Base-by-base conservation (phyloP, 2,888 invertebrate species). In the Ochropleura leucogaster region DNA sequence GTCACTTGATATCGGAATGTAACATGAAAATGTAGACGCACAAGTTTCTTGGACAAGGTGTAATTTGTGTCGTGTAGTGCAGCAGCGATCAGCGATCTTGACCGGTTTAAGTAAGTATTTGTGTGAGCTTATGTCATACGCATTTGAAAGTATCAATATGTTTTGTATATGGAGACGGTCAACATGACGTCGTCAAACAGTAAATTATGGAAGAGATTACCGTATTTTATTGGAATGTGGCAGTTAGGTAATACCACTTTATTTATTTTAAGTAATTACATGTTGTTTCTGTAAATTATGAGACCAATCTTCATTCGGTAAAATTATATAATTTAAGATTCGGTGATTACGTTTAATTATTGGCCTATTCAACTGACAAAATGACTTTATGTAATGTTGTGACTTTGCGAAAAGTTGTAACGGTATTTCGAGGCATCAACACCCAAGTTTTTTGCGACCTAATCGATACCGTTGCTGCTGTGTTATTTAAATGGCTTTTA, bases 341-440 rank as follows among this genome's bases (percentile, higher is more conserved):
- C 70, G 68, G 74, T 77, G 80, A 85, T 88, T 83, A 85, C 68
- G 73, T 75, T 86, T 85, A 84, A 87, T 88, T 86, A 87, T 77
- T 85, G 77, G 72, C 80, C 79, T 83, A 87, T 88, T 84, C 80
- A 85, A 84, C 69, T 68, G 72, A 69, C 77, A 83, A 46, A 87
- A 83, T 84, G 68, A 82, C 74, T 84, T 87, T 87, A 89, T 81
- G 80, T 88, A 89, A 89, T 84, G 78, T 72, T 76, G 78, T 80
- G 81, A 80, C 76, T 86, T 74, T 16, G 67, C 74, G 67, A 72
- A 79, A 74, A 77, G 30, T 63, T 49, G 18, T n/a, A 80, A 72
- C 76, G 74, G 76, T 74, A 76, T 72, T 75, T 65, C 57, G 65
- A 18, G 72, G 64, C 74, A 57, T 77, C 68, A 66, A 57, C 62